A percentile compares a stretch with the other conserved stretches of the same genome.
These are phyloP conservation scores for Acromyrmex charruanus DNA, from an alignment of 1,140 invertebrate species.

Conservation along the genomic window DNA sequence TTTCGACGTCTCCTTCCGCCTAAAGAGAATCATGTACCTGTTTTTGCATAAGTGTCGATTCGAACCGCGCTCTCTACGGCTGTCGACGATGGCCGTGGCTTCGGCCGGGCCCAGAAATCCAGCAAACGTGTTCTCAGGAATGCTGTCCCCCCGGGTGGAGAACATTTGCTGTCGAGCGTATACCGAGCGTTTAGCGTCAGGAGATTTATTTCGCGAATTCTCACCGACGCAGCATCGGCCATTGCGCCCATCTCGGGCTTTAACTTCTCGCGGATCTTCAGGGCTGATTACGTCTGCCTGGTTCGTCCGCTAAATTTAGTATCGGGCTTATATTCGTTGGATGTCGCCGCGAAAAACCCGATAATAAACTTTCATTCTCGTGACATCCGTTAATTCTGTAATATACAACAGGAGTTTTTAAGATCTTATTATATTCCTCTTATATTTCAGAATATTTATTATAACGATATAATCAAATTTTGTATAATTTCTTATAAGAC, in stretches of 20 bases:
- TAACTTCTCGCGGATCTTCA: slow-evolving; percentile 45
- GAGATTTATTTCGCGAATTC: slow-evolving; percentile 71
- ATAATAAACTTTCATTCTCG: not conserved
- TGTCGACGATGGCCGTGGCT: slow-evolving; percentile 48
- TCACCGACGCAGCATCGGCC: not conserved
- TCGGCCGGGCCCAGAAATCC: slow-evolving; percentile 50
- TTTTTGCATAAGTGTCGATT: slow-evolving; percentile 43
- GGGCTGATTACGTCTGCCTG: slow-evolving; percentile 47
- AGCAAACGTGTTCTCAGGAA: slow-evolving; percentile 82
- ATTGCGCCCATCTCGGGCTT: not conserved
- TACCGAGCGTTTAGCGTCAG: slow-evolving; percentile 58
- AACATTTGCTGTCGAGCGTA: slow-evolving; percentile 42
- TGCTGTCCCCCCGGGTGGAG: slow-evolving; percentile 73
- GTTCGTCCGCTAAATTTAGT: slow-evolving; percentile 67
- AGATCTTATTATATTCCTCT: too few species aligned
- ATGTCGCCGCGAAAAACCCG: slow-evolving; percentile 31
- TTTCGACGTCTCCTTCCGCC: slow-evolving; percentile 20
- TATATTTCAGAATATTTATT: not conserved
- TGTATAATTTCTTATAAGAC: not conserved
- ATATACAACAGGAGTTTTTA: not conserved
- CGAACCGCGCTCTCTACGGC: not conserved
- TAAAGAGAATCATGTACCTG: not conserved
- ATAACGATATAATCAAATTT: not conserved
- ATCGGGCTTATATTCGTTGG: slow-evolving; percentile 42
- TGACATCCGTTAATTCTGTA: not conserved